phyloP scores from a whole-genome alignment of 2,888 invertebrate genomes.

The Nomada hirtipes region DNA sequence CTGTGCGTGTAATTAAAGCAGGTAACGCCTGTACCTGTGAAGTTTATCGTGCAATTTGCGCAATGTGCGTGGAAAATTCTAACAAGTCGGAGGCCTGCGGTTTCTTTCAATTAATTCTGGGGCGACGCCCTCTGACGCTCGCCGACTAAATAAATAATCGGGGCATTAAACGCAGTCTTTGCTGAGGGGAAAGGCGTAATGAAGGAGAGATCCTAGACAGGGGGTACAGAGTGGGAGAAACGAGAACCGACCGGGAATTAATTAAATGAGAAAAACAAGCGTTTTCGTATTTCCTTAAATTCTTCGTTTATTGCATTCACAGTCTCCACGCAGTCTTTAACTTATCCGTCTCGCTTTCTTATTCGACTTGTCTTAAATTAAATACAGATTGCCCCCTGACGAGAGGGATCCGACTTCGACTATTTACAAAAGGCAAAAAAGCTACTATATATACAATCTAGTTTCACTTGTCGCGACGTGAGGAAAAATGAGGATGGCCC shows the following conservation, averaged over 20 bases:
- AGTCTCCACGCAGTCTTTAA: slow-evolving; percentile 20
- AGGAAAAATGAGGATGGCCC: slow-evolving; percentile 5
- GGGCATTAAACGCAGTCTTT: slow-evolving; percentile 16
- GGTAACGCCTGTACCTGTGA: slow-evolving; percentile 46
- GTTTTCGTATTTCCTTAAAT: neutral
- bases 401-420: neutral
- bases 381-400: neutral
- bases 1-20: slow-evolving; percentile 55
- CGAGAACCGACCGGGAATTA: slow-evolving; percentile 32
- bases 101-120: slow-evolving; percentile 50
- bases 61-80: slow-evolving; percentile 64
- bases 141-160: slow-evolving; percentile 45
- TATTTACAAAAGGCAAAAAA: slow-evolving; percentile 12
- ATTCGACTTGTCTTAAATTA: neutral
- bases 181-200: neutral
- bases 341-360: neutral
- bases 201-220: slow-evolving; percentile 5
- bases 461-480: slow-evolving; percentile 22
- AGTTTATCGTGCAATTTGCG: slow-evolving; percentile 68
- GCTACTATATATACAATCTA: slow-evolving; percentile 10
- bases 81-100: slow-evolving; percentile 47
- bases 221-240: neutral
- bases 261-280: slow-evolving; percentile 37
- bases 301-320: slow-evolving; percentile 32
- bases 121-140: slow-evolving; percentile 18